These are phyloP conservation scores for Phaonia tiefii DNA, from an alignment of 2,888 invertebrate genomes.

Conservation along the genomic window DNA sequence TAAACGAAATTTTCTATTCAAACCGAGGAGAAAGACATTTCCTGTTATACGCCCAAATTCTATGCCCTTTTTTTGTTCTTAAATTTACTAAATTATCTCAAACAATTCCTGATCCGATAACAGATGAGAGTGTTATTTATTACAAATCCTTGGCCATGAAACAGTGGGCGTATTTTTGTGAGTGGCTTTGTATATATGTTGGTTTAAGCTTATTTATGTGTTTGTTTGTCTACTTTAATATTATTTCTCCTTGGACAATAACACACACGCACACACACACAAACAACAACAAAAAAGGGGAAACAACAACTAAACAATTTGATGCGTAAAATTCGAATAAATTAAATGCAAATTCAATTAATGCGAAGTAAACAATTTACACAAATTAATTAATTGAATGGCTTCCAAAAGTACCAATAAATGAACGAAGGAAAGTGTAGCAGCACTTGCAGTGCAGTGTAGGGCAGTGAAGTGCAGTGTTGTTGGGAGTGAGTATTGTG, in stretches of 20 bases:
- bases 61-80: too few relatives aligned
- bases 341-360: conserved; percentile 79
- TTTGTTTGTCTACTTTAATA: conserved; percentile 37
- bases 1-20: too few relatives aligned
- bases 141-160: too few relatives aligned
- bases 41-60: too few relatives aligned
- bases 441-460: background rate
- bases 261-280: conserved; percentile 19
- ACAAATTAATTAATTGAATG: conserved; percentile 79
- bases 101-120: too few relatives aligned
- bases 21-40: too few relatives aligned
- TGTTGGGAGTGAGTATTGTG: too few relatives aligned
- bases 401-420: conserved; percentile 74
- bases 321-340: conserved; percentile 70
- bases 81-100: too few relatives aligned
- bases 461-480: background rate
- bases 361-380: conserved; percentile 79
- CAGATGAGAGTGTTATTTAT: too few relatives aligned
- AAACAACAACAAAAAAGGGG: background rate
- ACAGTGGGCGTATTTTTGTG: background rate
- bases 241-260: conserved; percentile 30
- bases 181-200: background rate
- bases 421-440: conserved; percentile 9
- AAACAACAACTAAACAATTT: conserved; percentile 46
- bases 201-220: background rate